Base-by-base conservation (phyloP, 2,888 invertebrate species). In the Acleris cristana region DNA sequence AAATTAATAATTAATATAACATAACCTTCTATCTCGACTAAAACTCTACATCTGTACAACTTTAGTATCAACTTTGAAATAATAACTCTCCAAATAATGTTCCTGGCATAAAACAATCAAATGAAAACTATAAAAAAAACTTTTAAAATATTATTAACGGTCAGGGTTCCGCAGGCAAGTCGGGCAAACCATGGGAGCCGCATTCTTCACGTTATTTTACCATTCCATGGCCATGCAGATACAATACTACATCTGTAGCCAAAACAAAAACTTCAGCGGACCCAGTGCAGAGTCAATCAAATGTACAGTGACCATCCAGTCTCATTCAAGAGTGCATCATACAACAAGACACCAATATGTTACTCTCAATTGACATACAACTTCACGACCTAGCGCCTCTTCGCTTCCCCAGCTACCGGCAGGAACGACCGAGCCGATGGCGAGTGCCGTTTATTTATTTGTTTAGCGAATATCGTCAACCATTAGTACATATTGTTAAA, bases 181-280 rank as follows among this genome's bases (percentile, higher is more conserved):
- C 71, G 72, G 74, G 71, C 74, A 75, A 75, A 75, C 75, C 78
- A 79, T 83, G 82, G 80, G 77, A 71, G 78, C 74, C 74, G 75
- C 69, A 69, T 74, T 77, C 71, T 78, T 76, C 72, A 75, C 76
- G 76, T 76, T 76, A 73, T 74, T 73, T 70, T 78, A 79, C 79
- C 90, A 88, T 89, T 88, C 88, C 88, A 84, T 87, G 83, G 88
- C 90, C 92, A 92, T 92, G 92, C 92, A 90, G 78, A 85, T 78
- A 85, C 83, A 83, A 78, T 79, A 81, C 86, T 87, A 89, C 85
- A 78, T 82, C 82, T 81, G 83, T 85, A 85, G 85, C 86, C 76
- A 85, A 86, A 61, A 85, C 77, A 86, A 85, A 78, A 30, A 30
- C 8, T 30, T 83, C 80, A 86, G 87, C 88, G 79, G 83, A 78